Base-by-base conservation (phyloP, 2,888 invertebrate genomes). In the Drosophila birchii region DNA sequence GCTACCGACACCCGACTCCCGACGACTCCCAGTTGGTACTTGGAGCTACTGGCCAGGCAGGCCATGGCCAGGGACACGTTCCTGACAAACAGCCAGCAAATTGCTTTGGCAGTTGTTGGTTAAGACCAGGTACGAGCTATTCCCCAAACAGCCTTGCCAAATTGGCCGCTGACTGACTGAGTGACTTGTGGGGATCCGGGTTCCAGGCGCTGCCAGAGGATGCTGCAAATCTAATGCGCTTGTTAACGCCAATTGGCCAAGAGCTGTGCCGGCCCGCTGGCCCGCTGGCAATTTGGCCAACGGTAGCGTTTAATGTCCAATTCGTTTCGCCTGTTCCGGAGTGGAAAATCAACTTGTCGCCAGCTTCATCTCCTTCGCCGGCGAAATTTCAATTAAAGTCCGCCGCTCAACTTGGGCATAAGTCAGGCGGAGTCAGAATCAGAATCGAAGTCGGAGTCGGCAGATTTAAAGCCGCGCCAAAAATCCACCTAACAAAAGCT, bases 231-330 rank as follows among this genome's bases (percentile, higher is more conserved):
- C 88, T 86, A 88, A 88, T 86, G 88, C 85, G 85, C 85, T 86
- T 86, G 88, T 86, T 88, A 86, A 86, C 87, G 86, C 87, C 88
- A 88, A 88, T 86, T 86, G 85, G 76, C 72, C 82, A 26, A 45
- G 73, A 75, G 78, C 74, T 77, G 81, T 67, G 62, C 34, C 53
- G 51, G 75, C 51, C 56, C 38, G 23, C 44, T 44, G 23, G 44
- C 45, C 26, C n/a, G 61, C 53, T 83, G 69, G 88, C 86, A 88
- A 85, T 88, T 85, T 86, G 85, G 85, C 80, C 90, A 90, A 90
- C 91, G 89, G 90, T 91, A 90, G 91, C 90, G 73, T 88, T 90
- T 86, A 89, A 85, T 88, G 86, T 87, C 85, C 86, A 88, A 89
- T 90, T 83, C 87, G 81, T 82, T 89, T 89, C 81, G 81, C 82